Base-by-base conservation (phyloP, 2,888 invertebrate genomes). In the Rotaria magnacalcarata region DNA sequence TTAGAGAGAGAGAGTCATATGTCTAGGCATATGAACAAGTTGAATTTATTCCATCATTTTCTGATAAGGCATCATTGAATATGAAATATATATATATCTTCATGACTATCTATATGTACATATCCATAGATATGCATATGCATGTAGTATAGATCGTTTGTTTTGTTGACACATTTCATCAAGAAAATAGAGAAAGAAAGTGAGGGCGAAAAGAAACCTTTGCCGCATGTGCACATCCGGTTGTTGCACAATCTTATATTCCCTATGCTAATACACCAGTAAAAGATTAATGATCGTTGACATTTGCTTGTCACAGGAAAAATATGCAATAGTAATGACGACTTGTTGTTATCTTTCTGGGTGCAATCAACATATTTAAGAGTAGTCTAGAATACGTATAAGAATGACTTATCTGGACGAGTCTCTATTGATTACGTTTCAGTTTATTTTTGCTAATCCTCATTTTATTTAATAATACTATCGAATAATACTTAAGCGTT, bases 281-380 rank as follows among this genome's bases (percentile, higher is more conserved):
- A 67, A 41, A 67, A 67, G 67, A 67, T 67, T 67, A 34, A 67
- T 67, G 67, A 67, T 67, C 67, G 67, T 67, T 67, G 67, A 67
- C 67, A 67, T 67, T 67, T 67, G 67, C 67, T 10, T 67, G 67
- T 67, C 67, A 67, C 67, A 41, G 19, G 19, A 54, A 52, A 19
- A 19, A 34, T 34, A 34, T 67, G 67, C 34, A 34, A 34, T 10
- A 67, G 14, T 14, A 67, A 67, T 6, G 34, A 67, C 34, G 6
- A 27, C 27, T 34, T 34, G 67, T 5, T 67, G 8, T 7, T 34
- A 34, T 34, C 27, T 34, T 41, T 5, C 34, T 41, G 0, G 27
- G 4, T 6, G 34, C 19, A 34, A 19, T 14, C 27, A 34, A 16
- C 5, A 6, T 0, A 34, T 67, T 11, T 67, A 7, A 34, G 16